Percentiles rank a stretch among this genome's conserved stretches.
phyloP scores from a whole-genome alignment of 1,140 invertebrate species.

The Araneus ventricosus region DNA sequence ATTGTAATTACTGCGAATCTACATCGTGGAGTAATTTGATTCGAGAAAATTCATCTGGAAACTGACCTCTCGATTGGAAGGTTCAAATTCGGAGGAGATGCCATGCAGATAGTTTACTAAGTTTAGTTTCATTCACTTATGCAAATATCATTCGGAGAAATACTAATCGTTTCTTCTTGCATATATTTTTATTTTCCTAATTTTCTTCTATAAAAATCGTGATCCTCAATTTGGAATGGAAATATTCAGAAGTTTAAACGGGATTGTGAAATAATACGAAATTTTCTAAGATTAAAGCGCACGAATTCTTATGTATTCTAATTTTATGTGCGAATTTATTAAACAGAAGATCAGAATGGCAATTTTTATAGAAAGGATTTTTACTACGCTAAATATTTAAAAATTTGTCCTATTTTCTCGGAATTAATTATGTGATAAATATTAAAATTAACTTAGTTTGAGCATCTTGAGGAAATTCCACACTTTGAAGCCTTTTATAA shows the following conservation, averaged over 20 bases:
- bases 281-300: not conserved
- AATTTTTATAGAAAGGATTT: too few relatives aligned
- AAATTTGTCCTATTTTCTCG: too few relatives aligned
- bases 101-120: conserved; percentile 18
- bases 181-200: not conserved
- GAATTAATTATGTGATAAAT: too few relatives aligned
- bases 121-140: conserved; percentile 34
- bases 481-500: too few relatives aligned
- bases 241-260: not conserved
- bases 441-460: too few relatives aligned
- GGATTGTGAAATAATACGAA: not conserved
- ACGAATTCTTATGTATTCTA: not conserved
- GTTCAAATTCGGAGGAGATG: not conserved
- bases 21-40: conserved; percentile 64
- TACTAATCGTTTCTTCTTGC: not conserved
- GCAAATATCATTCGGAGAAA: conserved; percentile 25
- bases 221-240: not conserved
- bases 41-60: conserved; percentile 42
- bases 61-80: conserved; percentile 41
- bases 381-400: too few relatives aligned
- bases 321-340: too few relatives aligned
- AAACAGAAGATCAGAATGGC: too few relatives aligned
- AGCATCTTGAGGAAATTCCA: too few relatives aligned
- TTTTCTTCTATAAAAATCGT: not conserved
- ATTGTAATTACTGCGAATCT: conserved; percentile 66